Percentiles rank a stretch among this genome's conserved stretches.
Conservation (phyloP, 2,113 vertebrate genomes). For the Actinemys pallida region DNA sequence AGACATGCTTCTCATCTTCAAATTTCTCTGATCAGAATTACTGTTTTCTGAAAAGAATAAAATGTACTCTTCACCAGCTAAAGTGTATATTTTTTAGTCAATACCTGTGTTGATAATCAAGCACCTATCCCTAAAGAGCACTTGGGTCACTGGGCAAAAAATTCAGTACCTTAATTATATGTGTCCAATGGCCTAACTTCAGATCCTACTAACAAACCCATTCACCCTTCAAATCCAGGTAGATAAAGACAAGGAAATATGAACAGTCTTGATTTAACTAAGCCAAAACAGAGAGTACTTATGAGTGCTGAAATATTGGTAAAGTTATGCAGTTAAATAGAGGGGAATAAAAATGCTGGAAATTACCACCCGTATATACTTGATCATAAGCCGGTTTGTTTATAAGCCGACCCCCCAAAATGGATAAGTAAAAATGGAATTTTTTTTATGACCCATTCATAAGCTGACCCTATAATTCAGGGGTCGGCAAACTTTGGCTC, state of each 20-base stretch:
- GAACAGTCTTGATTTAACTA: neutral
- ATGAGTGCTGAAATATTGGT: neutral
- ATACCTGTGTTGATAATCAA: neutral
- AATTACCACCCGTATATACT: neutral
- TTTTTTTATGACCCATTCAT: too few relatives aligned
- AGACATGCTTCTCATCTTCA: neutral
- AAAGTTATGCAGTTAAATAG: neutral
- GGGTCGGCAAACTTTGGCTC: too few relatives aligned
- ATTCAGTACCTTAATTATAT: neutral
- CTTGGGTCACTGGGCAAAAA: neutral
- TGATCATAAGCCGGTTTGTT: too few relatives aligned
- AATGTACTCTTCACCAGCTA: neutral
- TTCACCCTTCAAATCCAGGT: neutral
- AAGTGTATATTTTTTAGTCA: neutral
- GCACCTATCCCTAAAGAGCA: neutral
- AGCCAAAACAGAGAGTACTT: neutral
- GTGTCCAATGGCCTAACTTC: neutral
- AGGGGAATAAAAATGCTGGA: neutral
- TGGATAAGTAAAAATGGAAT: too few relatives aligned
- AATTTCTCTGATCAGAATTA: neutral
- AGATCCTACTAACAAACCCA: neutral
- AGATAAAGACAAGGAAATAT: neutral
- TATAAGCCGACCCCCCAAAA: too few relatives aligned
- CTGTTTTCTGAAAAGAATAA: neutral
- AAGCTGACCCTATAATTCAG: too few relatives aligned